These are phyloP conservation scores for Diogma glabrata DNA, from an alignment of 2,888 invertebrate genomes.

Conservation along the genomic window DNA sequence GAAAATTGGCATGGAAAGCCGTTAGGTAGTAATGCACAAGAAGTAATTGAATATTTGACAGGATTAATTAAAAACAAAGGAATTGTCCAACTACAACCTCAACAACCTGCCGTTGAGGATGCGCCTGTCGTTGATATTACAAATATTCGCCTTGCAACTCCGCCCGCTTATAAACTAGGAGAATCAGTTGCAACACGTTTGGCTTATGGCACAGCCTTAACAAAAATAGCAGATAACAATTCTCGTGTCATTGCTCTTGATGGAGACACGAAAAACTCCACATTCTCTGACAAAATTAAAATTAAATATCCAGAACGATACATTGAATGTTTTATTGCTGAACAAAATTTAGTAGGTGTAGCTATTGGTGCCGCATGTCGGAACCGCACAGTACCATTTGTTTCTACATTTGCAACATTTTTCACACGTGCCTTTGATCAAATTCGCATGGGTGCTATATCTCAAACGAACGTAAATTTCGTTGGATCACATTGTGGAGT, in stretches of 20 bases:
- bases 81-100: slow-evolving; percentile 47
- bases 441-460: slow-evolving; percentile 99
- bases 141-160: slow-evolving; percentile 58
- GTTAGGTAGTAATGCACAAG: slow-evolving; percentile 68
- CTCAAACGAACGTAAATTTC: slow-evolving; percentile 94
- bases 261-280: slow-evolving; percentile 98
- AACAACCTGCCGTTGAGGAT: slow-evolving; percentile 50
- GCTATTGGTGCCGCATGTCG: slow-evolving; percentile 92
- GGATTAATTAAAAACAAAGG: slow-evolving; percentile 55
- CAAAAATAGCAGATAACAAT: slow-evolving; percentile 68
- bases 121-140: slow-evolving; percentile 64
- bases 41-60: slow-evolving; percentile 53
- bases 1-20: slow-evolving; percentile 99
- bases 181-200: slow-evolving; percentile 76
- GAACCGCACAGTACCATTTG: slow-evolving; percentile 86
- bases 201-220: slow-evolving; percentile 90
- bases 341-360: slow-evolving; percentile 94
- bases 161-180: slow-evolving; percentile 71
- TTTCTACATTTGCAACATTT: slow-evolving; percentile 96
- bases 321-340: slow-evolving; percentile 98
- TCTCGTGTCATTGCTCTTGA: slow-evolving; percentile 85
- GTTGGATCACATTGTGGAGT: slow-evolving; percentile 96
- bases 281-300: slow-evolving; percentile 86
- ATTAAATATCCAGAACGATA: slow-evolving; percentile 58
- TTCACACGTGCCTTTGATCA: slow-evolving; percentile 95